Base-by-base conservation (phyloP, 1,140 invertebrate species). In the Scaptomyza graminum region DNA sequence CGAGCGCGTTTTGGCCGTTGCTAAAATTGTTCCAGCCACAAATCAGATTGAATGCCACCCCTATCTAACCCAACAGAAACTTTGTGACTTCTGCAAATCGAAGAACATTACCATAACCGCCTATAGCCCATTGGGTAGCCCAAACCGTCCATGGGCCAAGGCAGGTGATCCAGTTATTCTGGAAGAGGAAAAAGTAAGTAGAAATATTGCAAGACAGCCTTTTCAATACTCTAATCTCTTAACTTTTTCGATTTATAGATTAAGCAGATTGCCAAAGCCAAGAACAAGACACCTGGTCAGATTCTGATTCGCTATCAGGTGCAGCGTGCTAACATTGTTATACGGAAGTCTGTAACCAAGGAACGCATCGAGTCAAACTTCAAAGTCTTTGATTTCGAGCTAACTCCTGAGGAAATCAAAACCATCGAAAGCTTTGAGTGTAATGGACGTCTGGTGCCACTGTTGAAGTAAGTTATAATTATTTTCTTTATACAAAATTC, bases 11-110 rank as follows among this genome's bases (percentile, higher is more conserved):
- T 76, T 97, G 25, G 92, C 93, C 7, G 91, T 92, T n/a, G 94
- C 94, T 16, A 94, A 91, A 61, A 95, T 97, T 52, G 94, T 94
- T 75, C 97, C 96, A 34, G 94, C 94, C 6, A 94, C 93, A 8
- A 94, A 96, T 88, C 96, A 97, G 93, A 93, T 97, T 15, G 96
- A 97, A 90, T 94, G 94, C 68, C 96, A 97, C 91, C 95, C 95
- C 0, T 97, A 97, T 90, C 92, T 97, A 61, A 94, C 93, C 46
- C 96, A 97, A 85, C 93, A 92, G 18, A 94, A 95, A 78, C 92
- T 97, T 34, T 92, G 93, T 11, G 93, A 94, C 8, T 96, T 94
- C 77, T 97, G 96, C 89, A 93, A 94, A 64, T 78, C 92, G 9
- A 92, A 94, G 11, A 93, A 93, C 18, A 95, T 97, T 55, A 76